Base-by-base conservation (phyloP, 2,888 invertebrate species). In the Mamestra brassicae region DNA sequence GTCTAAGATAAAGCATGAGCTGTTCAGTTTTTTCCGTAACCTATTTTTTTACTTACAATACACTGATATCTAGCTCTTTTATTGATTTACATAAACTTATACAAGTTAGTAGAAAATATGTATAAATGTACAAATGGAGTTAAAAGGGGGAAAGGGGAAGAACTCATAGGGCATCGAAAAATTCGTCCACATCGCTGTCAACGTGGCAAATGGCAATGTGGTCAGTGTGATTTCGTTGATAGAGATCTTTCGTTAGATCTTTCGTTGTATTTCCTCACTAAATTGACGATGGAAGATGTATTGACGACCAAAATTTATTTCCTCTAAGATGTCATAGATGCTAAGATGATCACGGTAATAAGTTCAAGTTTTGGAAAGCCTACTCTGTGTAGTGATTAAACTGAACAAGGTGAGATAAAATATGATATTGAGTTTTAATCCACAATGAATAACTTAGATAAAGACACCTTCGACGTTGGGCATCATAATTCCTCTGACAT, bases 401-500 rank as follows among this genome's bases (percentile, higher is more conserved):
- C 26, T 26, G 15, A 52, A 7, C 17, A 17, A 17, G 3, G 17
- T 17, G 52, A 3, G 17, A 17, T 4, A 0, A 17, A 52, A 17
- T 47, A 8, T 1, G 1, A 3, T 26, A 34, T 47, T 10, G 17
- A 8, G 10, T 17, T 60, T 10, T 5, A 38, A 60, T n/a, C 5
- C 47, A 50, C 3, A 50, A 36, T 47, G 4, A 45, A 58, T 36
- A 58, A 62, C 50, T 50, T 5, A 42, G 55, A 69, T 62, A 70
- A 77, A 71, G 71, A 2, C 10, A 61, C 61, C 6, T 61, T 61
- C 70, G 17, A 63, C 17, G 17, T 45, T 52, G 26, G 4, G 0
- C 71, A 63, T 8, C 15, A 63, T 76, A 76, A 76, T 76, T 52
- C 15, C 57, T 57, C 4, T 57, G 76, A 78, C 78, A 45, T 60